Base-by-base conservation (phyloP, 2,113 vertebrate species). In the Gambusia affinis region DNA sequence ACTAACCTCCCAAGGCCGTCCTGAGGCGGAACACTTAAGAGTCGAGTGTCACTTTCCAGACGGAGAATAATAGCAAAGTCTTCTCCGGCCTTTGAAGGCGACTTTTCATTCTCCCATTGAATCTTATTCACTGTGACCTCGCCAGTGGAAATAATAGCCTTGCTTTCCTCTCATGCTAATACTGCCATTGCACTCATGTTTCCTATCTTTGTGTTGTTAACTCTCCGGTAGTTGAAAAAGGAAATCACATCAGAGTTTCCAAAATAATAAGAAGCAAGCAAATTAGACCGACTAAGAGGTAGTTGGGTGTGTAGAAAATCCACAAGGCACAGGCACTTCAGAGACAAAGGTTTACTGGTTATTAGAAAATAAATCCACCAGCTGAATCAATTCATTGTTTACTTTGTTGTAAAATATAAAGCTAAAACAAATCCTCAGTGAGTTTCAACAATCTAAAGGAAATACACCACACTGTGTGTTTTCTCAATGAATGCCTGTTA, bases 1-100 rank as follows among this genome's bases (percentile, higher is more conserved):
- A 87, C 75, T 79, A 90, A 85, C 87, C 82, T 90, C 88, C 84
- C 91, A 89, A 90, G 88, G 91, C 91, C 85, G 24, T 84, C 72
- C 81, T 87, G 64, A 87, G 88, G 85, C 85, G 70, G 82, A 88
- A 80, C 89, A 86, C 87, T 89, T 87, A 87, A 87, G 81, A 88
- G 62, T 64, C 57, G 72, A 85, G 86, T 87, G 86, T 89, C 89
- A 87, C 88, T 88, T 85, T 77, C 87, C 88, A 86, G 85, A 90
- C 81, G 72, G 78, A 86, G 88, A 91, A 91, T 90, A 90, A 91
- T 92, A 86, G 81, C 64, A 17, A 70, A 79, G 82, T 75, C 88
- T 91, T 91, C 44, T 47, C 44, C 2, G 44, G 17, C 44, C 44
- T 47, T 47, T 91, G 86, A 91, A 88, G 83, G 79, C 64, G 78